A percentile compares a stretch with the other conserved stretches of the same genome.
Conservation (phyloP, 2,113 vertebrate species). For the Actinemys pallida region DNA sequence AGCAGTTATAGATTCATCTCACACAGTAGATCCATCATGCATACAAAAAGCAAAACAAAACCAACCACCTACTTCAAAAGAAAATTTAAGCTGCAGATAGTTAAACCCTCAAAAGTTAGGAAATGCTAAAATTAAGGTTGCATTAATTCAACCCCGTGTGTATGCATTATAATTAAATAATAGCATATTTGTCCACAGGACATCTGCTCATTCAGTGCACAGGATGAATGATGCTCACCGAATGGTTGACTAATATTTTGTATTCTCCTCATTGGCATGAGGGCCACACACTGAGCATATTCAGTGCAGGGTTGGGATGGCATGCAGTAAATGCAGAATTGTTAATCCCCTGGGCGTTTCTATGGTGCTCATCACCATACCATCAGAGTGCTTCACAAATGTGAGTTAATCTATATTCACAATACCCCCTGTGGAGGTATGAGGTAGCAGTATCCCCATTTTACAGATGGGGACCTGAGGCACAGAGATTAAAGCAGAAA, state of each 20-base stretch:
- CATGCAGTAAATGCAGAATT: neutral
- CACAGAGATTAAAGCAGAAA: neutral
- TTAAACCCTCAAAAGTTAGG: neutral
- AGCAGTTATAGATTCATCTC: neutral
- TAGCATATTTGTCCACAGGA: constrained; percentile 16
- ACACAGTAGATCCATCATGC: neutral
- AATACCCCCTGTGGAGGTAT: neutral
- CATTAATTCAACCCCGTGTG: neutral
- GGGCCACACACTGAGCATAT: constrained; percentile 26
- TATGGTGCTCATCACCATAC: neutral
- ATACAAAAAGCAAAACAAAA: neutral
- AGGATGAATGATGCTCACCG: neutral
- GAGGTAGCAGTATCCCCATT: neutral
- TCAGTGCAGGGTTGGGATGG: neutral
- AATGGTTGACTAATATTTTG: neutral
- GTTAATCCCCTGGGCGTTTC: neutral
- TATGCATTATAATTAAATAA: neutral
- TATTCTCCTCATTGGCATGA: neutral
- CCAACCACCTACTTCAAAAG: neutral
- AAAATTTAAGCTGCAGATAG: constrained; percentile 1
- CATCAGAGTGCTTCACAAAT: neutral
- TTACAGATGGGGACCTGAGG: neutral
- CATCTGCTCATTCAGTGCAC: neutral
- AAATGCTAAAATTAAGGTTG: neutral
- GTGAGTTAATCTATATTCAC: neutral